Percentiles rank a stretch among this genome's conserved stretches.
These are phyloP conservation scores for Boulengeromyrus knoepffleri DNA, from an alignment of 2,113 vertebrate genomes.

Conservation along the genomic window DNA sequence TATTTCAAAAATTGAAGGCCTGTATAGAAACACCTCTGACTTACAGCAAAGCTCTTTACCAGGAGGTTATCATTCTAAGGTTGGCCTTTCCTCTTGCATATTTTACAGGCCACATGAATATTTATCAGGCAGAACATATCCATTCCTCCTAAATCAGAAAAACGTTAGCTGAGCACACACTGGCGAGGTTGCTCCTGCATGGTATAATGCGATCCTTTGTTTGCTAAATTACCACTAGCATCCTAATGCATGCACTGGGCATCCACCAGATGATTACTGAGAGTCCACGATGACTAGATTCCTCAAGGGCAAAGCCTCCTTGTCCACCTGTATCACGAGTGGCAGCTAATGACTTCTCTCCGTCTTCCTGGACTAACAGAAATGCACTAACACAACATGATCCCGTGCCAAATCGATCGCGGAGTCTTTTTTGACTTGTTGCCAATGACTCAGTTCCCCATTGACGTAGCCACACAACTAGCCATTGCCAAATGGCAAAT, in stretches of 20 bases:
- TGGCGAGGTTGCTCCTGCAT: not conserved
- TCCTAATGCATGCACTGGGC: not conserved
- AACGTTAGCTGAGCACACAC: not conserved
- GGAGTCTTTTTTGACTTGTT: constrained; percentile 13
- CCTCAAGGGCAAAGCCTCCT: not conserved
- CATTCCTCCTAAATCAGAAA: not conserved
- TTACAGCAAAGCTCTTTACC: not conserved
- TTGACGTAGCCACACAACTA: constrained; percentile 18
- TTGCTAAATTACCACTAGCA: not conserved
- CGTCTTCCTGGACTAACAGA: not conserved
- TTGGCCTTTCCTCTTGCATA: not conserved
- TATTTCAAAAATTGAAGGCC: not conserved
- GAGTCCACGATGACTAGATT: not conserved
- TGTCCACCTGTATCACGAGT: not conserved
- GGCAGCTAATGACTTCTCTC: not conserved
- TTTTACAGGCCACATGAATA: not conserved
- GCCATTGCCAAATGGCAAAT: not conserved
- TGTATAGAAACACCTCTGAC: not conserved
- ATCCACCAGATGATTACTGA: not conserved
- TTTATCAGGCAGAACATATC: not conserved
- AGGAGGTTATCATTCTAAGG: not conserved
- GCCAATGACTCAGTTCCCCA: constrained; percentile 25
- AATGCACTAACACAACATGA: not conserved
- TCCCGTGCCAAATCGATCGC: constrained; percentile 17
- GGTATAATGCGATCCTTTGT: not conserved